Conservation (phyloP, 2,113 vertebrate species). For the Mesembrinibis cayennensis region DNA sequence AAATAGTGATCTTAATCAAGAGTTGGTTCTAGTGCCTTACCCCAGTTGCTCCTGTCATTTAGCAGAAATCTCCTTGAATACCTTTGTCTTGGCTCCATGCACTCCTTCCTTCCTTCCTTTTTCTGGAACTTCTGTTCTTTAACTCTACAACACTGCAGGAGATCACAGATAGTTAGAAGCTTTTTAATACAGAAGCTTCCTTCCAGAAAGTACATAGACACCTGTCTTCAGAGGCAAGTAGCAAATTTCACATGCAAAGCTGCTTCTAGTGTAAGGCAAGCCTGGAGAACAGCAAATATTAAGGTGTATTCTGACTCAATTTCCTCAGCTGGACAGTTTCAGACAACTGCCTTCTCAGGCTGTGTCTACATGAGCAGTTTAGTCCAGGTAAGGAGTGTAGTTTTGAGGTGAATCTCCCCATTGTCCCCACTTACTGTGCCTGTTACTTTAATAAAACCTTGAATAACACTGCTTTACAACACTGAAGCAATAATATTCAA, state of each 20-base stretch:
- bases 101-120: background rate
- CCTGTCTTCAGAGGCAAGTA: background rate
- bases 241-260: background rate
- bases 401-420: background rate
- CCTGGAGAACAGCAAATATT: background rate
- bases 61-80: background rate
- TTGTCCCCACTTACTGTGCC: background rate
- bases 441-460: background rate
- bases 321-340: background rate
- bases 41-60: background rate
- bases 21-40: background rate
- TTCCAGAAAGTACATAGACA: background rate
- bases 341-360: background rate
- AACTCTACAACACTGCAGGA: background rate
- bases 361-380: background rate
- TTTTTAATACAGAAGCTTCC: background rate
- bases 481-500: too few species aligned
- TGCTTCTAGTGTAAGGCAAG: background rate
- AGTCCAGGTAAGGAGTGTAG: background rate
- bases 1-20: background rate
- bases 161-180: background rate
- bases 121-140: background rate
- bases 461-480: background rate
- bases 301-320: background rate
- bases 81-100: background rate